These are phyloP conservation scores for Neodontobutis hainanensis DNA, from an alignment of 2,113 vertebrate genomes.

Conservation along the genomic window DNA sequence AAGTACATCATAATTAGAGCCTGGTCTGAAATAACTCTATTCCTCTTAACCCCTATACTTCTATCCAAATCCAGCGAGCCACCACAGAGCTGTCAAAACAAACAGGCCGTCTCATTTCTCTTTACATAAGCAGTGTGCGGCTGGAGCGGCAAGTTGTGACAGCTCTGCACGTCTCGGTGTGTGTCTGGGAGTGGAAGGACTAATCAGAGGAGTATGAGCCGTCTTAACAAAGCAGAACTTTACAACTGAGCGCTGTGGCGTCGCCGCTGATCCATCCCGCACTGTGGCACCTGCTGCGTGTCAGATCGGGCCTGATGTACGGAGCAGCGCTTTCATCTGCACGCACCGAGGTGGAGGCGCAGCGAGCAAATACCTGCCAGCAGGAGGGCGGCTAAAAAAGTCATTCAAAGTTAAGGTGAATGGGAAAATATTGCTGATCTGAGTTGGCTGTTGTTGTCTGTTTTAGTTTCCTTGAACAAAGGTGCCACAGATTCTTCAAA, in stretches of 20 bases:
- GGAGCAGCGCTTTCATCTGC: slow-evolving; percentile 32
- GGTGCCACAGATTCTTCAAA: no score
- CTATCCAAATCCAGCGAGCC: slow-evolving; percentile 9
- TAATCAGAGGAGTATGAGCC: slow-evolving; percentile 37
- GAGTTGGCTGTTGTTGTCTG: not conserved
- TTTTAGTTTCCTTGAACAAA: no score
- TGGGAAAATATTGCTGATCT: slow-evolving; percentile 33
- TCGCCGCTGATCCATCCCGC: slow-evolving; percentile 47
- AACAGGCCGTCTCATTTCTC: not conserved
- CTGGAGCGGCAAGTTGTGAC: slow-evolving; percentile 8
- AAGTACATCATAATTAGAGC: not conserved
- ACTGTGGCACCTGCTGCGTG: slow-evolving; percentile 38
- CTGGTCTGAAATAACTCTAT: not conserved
- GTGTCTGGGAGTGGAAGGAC: not conserved
- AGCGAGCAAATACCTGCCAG: slow-evolving; percentile 4
- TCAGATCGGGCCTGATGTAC: slow-evolving; percentile 30
- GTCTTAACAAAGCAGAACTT: slow-evolving; percentile 48
- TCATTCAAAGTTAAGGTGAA: slow-evolving; percentile 12
- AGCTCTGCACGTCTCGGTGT: slow-evolving; percentile 5
- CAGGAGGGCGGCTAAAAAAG: slow-evolving; percentile 1
- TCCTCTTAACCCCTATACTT: not conserved
- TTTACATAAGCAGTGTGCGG: slow-evolving; percentile 9
- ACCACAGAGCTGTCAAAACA: slow-evolving; percentile 25
- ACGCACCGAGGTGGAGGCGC: not conserved
- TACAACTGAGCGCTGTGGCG: slow-evolving; percentile 30